phyloP scores from a whole-genome alignment of 1,140 invertebrate genomes.

The Schlechtendalia chinensis region DNA sequence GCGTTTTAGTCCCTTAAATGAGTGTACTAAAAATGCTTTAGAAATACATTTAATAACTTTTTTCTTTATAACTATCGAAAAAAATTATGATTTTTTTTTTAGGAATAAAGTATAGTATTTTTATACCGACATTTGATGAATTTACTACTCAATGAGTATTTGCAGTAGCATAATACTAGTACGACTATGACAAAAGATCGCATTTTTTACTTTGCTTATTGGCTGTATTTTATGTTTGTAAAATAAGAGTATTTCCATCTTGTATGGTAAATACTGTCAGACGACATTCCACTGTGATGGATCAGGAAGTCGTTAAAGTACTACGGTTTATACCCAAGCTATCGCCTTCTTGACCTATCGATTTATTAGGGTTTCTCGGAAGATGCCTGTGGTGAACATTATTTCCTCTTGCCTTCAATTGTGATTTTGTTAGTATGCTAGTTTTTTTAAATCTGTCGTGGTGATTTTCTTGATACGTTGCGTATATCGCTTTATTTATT shows the following conservation, averaged over 20 bases:
- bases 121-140: too few relatives aligned
- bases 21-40: too few relatives aligned
- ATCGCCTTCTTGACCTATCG: slow-evolving; percentile 33
- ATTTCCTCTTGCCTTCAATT: slow-evolving; percentile 10
- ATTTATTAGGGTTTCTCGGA: slow-evolving; percentile 18
- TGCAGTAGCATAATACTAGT: too few relatives aligned
- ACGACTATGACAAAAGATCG: too few relatives aligned
- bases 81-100: too few relatives aligned
- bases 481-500: slow-evolving; percentile 6
- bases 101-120: too few relatives aligned
- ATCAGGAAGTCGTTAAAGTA: slow-evolving; percentile 25
- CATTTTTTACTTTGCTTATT: too few relatives aligned
- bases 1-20: too few relatives aligned
- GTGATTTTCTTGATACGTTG: neutral
- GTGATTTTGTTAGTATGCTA: slow-evolving; percentile 18
- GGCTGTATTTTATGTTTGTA: too few relatives aligned
- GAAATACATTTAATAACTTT: too few relatives aligned
- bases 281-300: slow-evolving; percentile 11
- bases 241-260: neutral
- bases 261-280: neutral
- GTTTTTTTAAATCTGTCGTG: slow-evolving; percentile 14
- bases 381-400: slow-evolving; percentile 19
- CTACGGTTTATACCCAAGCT: neutral
- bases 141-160: too few relatives aligned
- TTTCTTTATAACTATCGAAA: too few relatives aligned